phyloP scores from a whole-genome alignment of 2,797 vertebrate species.

The Lithobates pipiens region DNA sequence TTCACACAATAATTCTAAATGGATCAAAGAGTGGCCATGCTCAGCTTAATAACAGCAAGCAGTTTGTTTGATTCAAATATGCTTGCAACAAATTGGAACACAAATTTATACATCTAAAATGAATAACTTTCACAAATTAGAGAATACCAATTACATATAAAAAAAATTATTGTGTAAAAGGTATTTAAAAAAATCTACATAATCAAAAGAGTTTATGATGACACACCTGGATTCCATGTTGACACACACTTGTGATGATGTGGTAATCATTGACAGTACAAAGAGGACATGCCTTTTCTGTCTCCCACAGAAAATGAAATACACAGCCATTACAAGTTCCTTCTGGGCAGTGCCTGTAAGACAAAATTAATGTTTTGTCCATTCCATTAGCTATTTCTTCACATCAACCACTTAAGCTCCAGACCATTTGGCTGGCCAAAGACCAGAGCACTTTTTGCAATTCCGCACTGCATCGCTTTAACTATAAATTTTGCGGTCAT shows the following conservation, averaged over 20 bases:
- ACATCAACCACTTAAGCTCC: too few relatives aligned
- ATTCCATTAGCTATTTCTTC: not conserved
- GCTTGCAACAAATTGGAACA: not conserved
- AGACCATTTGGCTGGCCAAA: too few relatives aligned
- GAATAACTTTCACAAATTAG: not conserved
- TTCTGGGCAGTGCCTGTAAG: slow-evolving; percentile 85
- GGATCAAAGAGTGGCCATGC: not conserved
- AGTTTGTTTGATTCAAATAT: not conserved
- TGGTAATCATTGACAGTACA: slow-evolving; percentile 88
- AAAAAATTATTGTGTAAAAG: not conserved
- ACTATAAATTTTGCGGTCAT: too few relatives aligned
- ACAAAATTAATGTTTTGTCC: not conserved
- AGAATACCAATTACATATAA: too few relatives aligned
- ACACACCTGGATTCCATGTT: slow-evolving; percentile 89
- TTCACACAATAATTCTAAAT: not conserved
- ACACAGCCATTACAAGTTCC: slow-evolving; percentile 95
- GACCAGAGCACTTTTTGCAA: too few relatives aligned
- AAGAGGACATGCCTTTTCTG: slow-evolving; percentile 85
- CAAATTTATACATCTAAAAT: not conserved
- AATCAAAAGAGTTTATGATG: not conserved
- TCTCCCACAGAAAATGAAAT: slow-evolving; percentile 93
- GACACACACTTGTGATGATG: slow-evolving; percentile 86
- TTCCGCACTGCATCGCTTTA: too few relatives aligned
- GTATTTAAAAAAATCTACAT: not conserved
- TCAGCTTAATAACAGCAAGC: not conserved